phyloP scores from a whole-genome alignment of 2,888 invertebrate genomes.

The Hypomecis atomaria region DNA sequence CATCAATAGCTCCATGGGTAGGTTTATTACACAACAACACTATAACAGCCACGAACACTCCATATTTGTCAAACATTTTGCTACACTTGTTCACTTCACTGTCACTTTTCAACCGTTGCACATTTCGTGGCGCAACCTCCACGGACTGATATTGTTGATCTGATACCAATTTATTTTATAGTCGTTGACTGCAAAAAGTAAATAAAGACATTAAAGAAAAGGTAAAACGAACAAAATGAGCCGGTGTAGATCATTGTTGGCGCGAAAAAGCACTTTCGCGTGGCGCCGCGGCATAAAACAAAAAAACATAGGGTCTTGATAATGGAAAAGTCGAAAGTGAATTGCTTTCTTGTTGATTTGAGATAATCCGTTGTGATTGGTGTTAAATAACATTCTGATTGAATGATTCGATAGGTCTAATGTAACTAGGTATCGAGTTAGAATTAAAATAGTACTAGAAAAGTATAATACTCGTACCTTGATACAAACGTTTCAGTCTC shows the following conservation, averaged over 20 bases:
- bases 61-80: conserved; percentile 65
- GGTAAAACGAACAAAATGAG: conserved; percentile 62
- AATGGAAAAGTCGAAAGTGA: conserved; percentile 61
- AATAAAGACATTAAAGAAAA: conserved; percentile 56
- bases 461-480: no score
- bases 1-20: conserved; percentile 61
- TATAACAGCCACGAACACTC: conserved; percentile 49
- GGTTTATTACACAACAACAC: conserved; percentile 56
- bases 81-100: conserved; percentile 57
- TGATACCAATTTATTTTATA: conserved; percentile 74
- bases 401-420: conserved; percentile 1
- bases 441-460: no score
- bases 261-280: conserved; percentile 66
- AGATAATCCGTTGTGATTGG: conserved; percentile 44
- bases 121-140: conserved; percentile 63
- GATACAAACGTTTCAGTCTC: no score
- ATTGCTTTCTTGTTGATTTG: conserved; percentile 47
- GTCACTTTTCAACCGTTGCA: conserved; percentile 42
- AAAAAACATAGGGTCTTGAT: conserved; percentile 43
- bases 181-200: conserved; percentile 59
- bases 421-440: neutral
- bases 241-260: conserved; percentile 60
- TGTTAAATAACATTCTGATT: conserved; percentile 39
- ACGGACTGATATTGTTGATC: conserved; percentile 63
- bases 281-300: conserved; percentile 49